Evolutionary conservation across 2,888 invertebrate genomes (phyloP).

Genomic region (Orthonevra nobilis): DNA sequence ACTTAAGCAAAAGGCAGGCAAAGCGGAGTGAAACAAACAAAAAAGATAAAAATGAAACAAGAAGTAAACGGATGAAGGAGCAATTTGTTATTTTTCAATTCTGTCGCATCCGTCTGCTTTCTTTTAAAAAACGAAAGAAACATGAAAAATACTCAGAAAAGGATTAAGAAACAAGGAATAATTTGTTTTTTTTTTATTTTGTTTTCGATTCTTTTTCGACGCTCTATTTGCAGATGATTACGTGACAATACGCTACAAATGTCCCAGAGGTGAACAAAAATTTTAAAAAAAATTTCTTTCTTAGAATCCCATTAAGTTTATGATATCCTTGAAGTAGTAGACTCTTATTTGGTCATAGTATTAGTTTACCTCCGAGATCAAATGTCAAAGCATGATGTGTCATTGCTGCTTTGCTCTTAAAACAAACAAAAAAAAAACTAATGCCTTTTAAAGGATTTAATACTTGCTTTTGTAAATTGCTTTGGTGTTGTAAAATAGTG

Average conservation of each 20-base stretch:
- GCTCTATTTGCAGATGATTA: slow-evolving; percentile 91
- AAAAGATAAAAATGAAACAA: neutral
- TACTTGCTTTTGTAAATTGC: neutral
- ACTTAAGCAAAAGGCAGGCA: slow-evolving; percentile 22
- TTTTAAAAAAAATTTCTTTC: slow-evolving; percentile 8
- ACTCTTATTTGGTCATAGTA: slow-evolving; percentile 9
- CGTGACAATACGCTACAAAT: slow-evolving; percentile 95
- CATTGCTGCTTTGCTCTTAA: neutral
- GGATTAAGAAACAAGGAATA: slow-evolving; percentile 36
- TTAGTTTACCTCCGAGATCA: slow-evolving; percentile 29
- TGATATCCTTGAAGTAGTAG: slow-evolving; percentile 31
- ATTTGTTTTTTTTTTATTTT: slow-evolving; percentile 39
- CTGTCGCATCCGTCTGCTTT: slow-evolving; percentile 25
- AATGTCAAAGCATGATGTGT: slow-evolving; percentile 32
- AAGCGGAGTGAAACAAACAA: neutral
- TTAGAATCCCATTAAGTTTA: no score
- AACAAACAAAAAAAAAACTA: no score
- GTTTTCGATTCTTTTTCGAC: slow-evolving; percentile 25
- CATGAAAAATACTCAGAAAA: neutral
- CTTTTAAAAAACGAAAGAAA: slow-evolving; percentile 8
- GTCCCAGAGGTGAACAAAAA: slow-evolving; percentile 87
- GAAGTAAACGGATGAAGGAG: slow-evolving; percentile 25
- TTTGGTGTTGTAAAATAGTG: slow-evolving; percentile 1
- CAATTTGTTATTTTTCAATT: slow-evolving; percentile 16
- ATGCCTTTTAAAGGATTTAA: no score